Evolutionary conservation across 1,140 invertebrate species (phyloP), one percentile per base, ranked within the genome.

Genomic region (Muscidifurax raptorellus): DNA sequence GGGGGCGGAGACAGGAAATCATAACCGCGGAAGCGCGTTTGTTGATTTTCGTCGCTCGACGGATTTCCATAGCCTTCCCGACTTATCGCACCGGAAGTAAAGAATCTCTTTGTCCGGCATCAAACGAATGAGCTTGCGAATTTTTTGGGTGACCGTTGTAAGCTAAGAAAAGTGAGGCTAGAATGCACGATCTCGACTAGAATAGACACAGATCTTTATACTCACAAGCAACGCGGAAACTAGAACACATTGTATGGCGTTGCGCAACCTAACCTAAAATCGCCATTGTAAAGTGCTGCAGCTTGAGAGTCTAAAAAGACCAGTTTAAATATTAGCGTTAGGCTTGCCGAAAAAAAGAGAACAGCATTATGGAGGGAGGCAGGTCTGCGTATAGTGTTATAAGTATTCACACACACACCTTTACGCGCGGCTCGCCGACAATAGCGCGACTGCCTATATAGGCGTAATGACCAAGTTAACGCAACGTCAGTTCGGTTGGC

Each of bases 271-370:
- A 52, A 59, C 47, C 75, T 77, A 77, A 77, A 77, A 77, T 77
- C 75, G n/a, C 47, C 27, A 64, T 59, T 59, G 52, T 52, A 18
- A 9, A 13, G 3, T 2, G 3, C 47, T 52, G 18, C 47, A 52
- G 18, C 47, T 52, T 18, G 47, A 9, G 30, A 25, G n/a, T 79
- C 30, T 44, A 67, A 79, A 79, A 67, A 69, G 64, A 36, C 67
- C 36, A 64, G 64, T 80, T 59, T 44, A 80, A 80, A 80, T 80
- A 80, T 80, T 80, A 80, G 52, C 64, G 52, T 80, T 80, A 74
- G 18, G 18, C 71, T 9, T 13, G 2, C 52, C 44, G 27, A 52
- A 66, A 28, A 64, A 78, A 66, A 22, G 52, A 7, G 52, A 59
- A 59, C 52, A 7, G 15, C 18, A 59, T 40, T 40, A 10, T 76